phyloP scores from a whole-genome alignment of 2,113 vertebrate genomes.

The Gallinago paraguaiae region DNA sequence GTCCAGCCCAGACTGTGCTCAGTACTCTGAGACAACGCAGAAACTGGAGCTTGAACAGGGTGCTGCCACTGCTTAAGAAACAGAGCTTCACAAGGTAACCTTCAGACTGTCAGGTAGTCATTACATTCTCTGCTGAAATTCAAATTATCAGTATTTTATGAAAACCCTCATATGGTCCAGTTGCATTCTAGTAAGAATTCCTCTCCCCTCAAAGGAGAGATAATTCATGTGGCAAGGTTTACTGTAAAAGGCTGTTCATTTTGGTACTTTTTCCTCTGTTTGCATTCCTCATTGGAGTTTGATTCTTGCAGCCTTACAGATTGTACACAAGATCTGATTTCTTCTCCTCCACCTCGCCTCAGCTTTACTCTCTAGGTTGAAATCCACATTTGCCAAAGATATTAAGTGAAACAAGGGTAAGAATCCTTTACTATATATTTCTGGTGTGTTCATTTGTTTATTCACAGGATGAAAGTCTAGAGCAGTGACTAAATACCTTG shows the following conservation, averaged over 20 bases:
- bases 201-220: not conserved
- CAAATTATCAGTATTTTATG: not conserved
- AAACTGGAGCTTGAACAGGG: not conserved
- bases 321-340: not conserved
- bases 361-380: not conserved
- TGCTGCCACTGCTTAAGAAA: not conserved
- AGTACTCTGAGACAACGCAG: accelerated
- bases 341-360: not conserved
- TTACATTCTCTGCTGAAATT: not conserved
- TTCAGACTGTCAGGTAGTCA: not conserved
- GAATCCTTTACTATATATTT: not conserved
- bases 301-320: not conserved
- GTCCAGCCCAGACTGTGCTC: accelerated
- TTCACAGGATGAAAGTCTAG: not conserved
- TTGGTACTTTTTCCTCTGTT: not conserved
- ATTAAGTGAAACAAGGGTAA: not conserved
- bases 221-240: not conserved
- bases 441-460: not conserved
- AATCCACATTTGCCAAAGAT: not conserved
- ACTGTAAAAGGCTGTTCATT: not conserved
- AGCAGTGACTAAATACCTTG: not conserved
- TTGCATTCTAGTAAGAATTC: not conserved
- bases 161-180: not conserved
- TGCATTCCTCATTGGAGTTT: not conserved
- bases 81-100: not conserved